phyloP scores from a whole-genome alignment of 2,113 vertebrate genomes.

The Gymnogyps californianus region DNA sequence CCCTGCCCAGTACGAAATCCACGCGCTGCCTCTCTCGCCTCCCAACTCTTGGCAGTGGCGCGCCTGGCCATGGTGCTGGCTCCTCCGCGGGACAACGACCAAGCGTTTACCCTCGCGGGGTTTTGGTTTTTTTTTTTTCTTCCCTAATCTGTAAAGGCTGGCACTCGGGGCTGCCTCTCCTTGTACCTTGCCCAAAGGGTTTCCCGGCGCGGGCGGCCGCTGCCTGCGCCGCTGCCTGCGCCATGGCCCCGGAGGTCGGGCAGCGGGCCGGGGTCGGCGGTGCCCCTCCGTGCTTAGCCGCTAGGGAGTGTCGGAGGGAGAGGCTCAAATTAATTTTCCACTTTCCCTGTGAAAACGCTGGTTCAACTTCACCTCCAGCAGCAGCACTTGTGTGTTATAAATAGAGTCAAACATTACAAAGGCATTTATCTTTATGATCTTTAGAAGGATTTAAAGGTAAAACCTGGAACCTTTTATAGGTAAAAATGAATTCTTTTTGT shows the following conservation, averaged over 20 bases:
- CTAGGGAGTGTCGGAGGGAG: slow-evolving; percentile 62
- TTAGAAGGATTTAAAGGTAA: slow-evolving; percentile 26
- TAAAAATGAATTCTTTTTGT: background rate
- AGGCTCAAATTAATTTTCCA: background rate
- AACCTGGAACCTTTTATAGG: background rate
- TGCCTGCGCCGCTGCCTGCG: too few species aligned
- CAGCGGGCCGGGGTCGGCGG: background rate
- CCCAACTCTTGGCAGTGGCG: background rate
- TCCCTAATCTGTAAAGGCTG: background rate
- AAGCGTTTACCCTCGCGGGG: background rate
- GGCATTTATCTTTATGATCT: slow-evolving; percentile 21
- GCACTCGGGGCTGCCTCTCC: background rate
- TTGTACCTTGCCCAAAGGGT: background rate
- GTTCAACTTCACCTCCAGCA: background rate
- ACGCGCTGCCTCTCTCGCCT: background rate
- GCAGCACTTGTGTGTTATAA: background rate
- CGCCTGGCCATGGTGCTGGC: background rate
- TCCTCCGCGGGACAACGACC: background rate
- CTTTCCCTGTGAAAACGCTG: background rate
- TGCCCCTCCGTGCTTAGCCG: background rate
- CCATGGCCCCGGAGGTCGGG: background rate
- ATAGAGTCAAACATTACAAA: background rate
- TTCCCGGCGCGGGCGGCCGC: background rate
- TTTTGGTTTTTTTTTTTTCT: too few species aligned
- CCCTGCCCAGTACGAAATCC: background rate